A percentile compares a stretch with the other conserved stretches of the same genome.
These are phyloP conservation scores for Psephotus haematonotus DNA, from an alignment of 2,113 vertebrate genomes.

Conservation along the genomic window DNA sequence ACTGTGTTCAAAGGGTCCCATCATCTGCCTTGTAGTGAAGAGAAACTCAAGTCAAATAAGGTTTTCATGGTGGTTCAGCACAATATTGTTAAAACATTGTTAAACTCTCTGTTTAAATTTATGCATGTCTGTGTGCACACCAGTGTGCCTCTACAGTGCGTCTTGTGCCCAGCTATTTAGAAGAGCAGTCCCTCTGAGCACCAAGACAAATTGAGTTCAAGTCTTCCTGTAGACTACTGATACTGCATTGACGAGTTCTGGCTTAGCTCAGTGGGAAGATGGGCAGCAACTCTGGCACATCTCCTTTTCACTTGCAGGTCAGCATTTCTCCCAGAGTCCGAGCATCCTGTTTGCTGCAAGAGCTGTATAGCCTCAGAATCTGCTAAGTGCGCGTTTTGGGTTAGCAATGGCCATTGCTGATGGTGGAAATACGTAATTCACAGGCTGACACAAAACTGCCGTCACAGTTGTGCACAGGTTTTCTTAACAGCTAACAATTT, in stretches of 20 bases:
- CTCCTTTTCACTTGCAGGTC: background rate
- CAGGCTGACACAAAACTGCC: background rate
- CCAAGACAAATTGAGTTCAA: background rate
- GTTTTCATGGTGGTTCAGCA: background rate
- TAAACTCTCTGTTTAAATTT: background rate
- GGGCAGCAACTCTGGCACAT: background rate
- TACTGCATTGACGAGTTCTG: rapidly evolving
- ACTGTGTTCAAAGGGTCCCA: background rate
- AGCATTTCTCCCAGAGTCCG: background rate
- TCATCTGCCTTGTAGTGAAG: background rate
- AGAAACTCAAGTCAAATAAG: background rate
- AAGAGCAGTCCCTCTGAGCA: background rate
- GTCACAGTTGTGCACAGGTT: background rate
- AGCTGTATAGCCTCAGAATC: background rate
- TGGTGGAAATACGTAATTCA: background rate
- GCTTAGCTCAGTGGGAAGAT: background rate
- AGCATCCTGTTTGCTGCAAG: background rate
- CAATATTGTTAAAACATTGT: background rate
- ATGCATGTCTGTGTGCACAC: background rate
- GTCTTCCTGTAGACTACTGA: background rate
- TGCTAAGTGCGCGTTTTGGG: background rate
- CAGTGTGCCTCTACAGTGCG: background rate
- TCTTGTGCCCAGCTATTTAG: background rate
- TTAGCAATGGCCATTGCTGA: background rate
- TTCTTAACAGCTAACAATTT: background rate